Percentiles rank a stretch among this genome's conserved stretches.
These are phyloP conservation scores for Thunnus albacares DNA, from an alignment of 2,797 vertebrate species.

Conservation along the genomic window DNA sequence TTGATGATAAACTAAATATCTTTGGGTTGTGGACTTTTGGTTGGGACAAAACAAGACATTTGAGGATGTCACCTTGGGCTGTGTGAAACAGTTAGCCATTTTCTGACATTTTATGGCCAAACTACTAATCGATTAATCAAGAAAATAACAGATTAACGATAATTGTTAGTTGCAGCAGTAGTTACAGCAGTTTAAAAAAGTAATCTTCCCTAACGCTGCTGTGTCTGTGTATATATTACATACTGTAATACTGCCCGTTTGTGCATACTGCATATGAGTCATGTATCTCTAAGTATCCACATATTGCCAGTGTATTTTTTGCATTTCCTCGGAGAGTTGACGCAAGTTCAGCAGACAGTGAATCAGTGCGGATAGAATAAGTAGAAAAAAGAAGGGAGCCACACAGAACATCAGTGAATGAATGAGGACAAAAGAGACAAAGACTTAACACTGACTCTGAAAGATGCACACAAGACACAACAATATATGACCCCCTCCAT, in stretches of 20 bases:
- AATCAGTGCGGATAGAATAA: not conserved
- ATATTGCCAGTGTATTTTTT: slow-evolving; percentile 5
- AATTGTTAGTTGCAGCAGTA: too few species aligned
- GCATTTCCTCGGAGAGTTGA: not conserved
- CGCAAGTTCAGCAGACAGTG: not conserved
- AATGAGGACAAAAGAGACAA: slow-evolving; percentile 4
- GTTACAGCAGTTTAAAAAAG: not conserved
- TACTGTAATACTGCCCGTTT: not conserved
- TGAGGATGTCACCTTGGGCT: too few species aligned
- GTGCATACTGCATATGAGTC: not conserved
- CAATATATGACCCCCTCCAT: too few species aligned
- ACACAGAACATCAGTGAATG: not conserved
- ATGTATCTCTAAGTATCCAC: slow-evolving; percentile 4
- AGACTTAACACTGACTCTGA: not conserved
- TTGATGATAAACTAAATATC: too few species aligned
- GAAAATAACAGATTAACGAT: too few species aligned
- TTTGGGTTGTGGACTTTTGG: too few species aligned
- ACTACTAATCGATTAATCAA: too few species aligned
- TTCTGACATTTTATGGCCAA: too few species aligned
- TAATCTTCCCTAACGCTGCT: not conserved
- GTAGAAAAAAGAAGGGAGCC: not conserved
- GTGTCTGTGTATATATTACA: not conserved
- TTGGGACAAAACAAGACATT: too few species aligned
- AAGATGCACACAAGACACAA: too few species aligned
- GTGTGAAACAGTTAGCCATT: too few species aligned